Base-by-base conservation (phyloP, 2,113 vertebrate genomes). In the Bubo blakistoni region DNA sequence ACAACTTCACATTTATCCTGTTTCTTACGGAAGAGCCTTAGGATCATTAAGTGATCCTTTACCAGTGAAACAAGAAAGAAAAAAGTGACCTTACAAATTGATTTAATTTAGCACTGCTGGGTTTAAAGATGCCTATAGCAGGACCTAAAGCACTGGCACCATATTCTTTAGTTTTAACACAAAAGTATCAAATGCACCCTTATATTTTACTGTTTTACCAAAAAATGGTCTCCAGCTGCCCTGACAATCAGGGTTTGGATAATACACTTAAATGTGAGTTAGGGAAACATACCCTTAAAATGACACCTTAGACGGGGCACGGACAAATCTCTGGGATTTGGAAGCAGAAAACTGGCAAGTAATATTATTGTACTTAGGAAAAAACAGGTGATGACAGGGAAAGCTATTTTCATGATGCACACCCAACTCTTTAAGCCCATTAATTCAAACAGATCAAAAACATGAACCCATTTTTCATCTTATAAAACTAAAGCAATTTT, bases 1-100 rank as follows among this genome's bases (percentile, higher is more conserved):
- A 88, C 86, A 78, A 88, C 73, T 95, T 89, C 82, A 88, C 88
- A 66, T 92, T 95, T 90, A 88, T 88, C 81, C 67, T 90, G 59
- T 84, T 93, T 74, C 81, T 73, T 46, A 80, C 1, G 4, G 81
- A 95, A 93, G 61, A 90, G 71, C 76, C 44, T 81, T 66, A 59
- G 44, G 76, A 76, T 92, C 46, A 76, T 72, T 69, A 91, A 86
- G 40, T 72, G 57, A 85, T 86, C 81, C 61, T 81, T 95, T 84
- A 70, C 49, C 71, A 88, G 78, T 84, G 85, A 74, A 90, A 86
- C 20, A 80, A 46, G 36, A 73, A 47, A 62, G 40, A 57, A 91
- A 90, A 54, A 93, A 80, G 52, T 38, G 17, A 81, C 82, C 62
- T 91, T 86, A 62, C 42, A 81, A 71, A 89, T 27, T 26, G 44